Evolutionary conservation across 2,888 invertebrate genomes (phyloP), one percentile per base, ranked within the genome.

Genomic region (Dicyrtomina minuta): DNA sequence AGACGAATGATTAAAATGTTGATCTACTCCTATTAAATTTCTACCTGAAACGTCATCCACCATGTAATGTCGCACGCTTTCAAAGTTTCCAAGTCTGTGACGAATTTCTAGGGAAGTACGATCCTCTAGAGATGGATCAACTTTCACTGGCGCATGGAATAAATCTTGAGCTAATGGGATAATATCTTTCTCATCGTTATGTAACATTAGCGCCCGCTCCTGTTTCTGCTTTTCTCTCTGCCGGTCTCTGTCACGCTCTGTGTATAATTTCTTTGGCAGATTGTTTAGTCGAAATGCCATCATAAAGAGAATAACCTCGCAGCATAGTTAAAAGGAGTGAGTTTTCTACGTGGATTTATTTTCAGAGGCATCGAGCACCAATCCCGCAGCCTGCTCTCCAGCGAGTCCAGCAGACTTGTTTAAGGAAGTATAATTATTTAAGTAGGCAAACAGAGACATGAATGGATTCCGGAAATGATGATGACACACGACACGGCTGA

Each of bases 21-120:
- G 77, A 80, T 89, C 89, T 78, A 90, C 87, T 70, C 89, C 89
- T 78, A 89, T 88, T 61, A 78, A 66, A 64, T 71, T 74, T 24
- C 66, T 43, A 39, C 61, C 72, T 24, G 68, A 56, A 39, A 72
- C 72, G 61, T 70, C 73, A 41, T 79, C 79, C 26, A 77, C 66
- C 66, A 79, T 74, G 68, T 76, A 78, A 68, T 74, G 77, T 59
- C 74, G 73, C 60, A 78, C 77, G 56, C 70, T 72, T 55, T 79
- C 79, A 68, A 72, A 79, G 60, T 69, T 77, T 55, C 79, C 79
- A 60, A 79, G 72, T 33, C 75, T 77, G 56, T 79, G 76, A 46
- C 73, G 74, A 55, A 79, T 79, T 74, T 79, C 76, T 55, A 77
- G 67, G 59, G 73, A 74, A 51, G 78, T 78, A 66, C 71, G 72